Evolutionary conservation across 2,888 invertebrate genomes (phyloP), one percentile per base, ranked within the genome.

Genomic region (Capitulum mitella): DNA sequence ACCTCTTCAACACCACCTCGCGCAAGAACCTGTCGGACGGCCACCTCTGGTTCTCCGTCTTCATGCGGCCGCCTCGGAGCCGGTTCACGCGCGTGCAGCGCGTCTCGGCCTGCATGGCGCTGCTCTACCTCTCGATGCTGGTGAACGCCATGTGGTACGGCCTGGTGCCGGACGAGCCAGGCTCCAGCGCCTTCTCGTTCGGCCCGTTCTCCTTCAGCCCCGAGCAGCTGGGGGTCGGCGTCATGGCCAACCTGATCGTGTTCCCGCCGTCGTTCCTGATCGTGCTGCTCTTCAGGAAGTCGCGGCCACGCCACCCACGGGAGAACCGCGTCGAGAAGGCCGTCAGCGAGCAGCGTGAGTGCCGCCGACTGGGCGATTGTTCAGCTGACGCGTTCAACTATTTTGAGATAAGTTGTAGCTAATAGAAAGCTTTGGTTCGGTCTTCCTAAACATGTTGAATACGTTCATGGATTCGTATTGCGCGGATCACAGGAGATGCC

Each of bases 121-220:
- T 88, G 79, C 84, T 88, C 34, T 87, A 85, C 81, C 83, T 86
- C 22, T 86, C 86, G 64, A 88, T 89, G 88, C 81, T 88, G 80
- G 85, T 86, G n/a, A 88, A 87, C 81, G 88, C 87, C 75, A 86
- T 88, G 86, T 88, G 87, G 84, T 88, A 88, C 82, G 85, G 83
- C 32, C 81, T 82, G 78, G 83, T 83, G 29, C 82, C 83, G 29
- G 84, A 82, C 8, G 80, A 81, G 22, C 82, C 83, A 19, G 80
- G 82, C 2, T 61, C 80, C 22, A 84, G 84, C 54, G 84, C 84
- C 0, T 82, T 87, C 79, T 83, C 84, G 5, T 82, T 88, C 78
- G 88, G 88, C 14, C 88, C 87, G 12, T 86, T 88, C 82, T 84
- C 85, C 19, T 80, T 88, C 3, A 84, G 85, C 22, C 84, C 86